Conservation (phyloP, 2,113 vertebrate species). For the Tapirus terrestris region DNA sequence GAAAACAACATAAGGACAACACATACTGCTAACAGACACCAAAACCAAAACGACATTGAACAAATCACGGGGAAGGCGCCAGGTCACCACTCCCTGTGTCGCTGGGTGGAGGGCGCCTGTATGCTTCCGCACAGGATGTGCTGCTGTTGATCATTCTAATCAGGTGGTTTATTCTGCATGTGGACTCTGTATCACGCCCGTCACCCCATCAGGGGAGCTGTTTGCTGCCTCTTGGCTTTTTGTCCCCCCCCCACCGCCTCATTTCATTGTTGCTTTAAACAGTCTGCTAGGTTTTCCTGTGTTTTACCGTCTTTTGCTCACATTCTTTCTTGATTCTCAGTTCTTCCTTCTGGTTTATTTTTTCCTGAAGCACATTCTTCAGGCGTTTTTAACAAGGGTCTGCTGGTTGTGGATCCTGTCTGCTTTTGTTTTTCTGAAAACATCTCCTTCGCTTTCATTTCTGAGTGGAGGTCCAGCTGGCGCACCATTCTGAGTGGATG, state of each 20-base stretch:
- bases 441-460: accelerated
- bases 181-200: accelerated
- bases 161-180: too few species aligned
- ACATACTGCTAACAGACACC: accelerated
- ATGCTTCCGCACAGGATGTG: too few species aligned
- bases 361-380: background rate
- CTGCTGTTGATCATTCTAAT: too few species aligned
- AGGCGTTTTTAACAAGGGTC: too few species aligned
- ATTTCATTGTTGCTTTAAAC: background rate
- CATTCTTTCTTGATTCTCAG: background rate
- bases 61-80: too few species aligned
- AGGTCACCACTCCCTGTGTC: too few species aligned
- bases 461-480: background rate
- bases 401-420: background rate
- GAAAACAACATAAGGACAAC: accelerated
- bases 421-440: background rate
- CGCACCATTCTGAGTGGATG: background rate
- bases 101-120: too few species aligned
- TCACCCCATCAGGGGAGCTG: background rate
- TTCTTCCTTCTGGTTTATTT: background rate
- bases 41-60: accelerated
- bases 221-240: background rate
- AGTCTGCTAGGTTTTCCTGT: background rate
- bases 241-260: accelerated
- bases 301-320: too few species aligned